phyloP scores from a whole-genome alignment of 2,113 vertebrate genomes.

The Spermophilus dauricus region DNA sequence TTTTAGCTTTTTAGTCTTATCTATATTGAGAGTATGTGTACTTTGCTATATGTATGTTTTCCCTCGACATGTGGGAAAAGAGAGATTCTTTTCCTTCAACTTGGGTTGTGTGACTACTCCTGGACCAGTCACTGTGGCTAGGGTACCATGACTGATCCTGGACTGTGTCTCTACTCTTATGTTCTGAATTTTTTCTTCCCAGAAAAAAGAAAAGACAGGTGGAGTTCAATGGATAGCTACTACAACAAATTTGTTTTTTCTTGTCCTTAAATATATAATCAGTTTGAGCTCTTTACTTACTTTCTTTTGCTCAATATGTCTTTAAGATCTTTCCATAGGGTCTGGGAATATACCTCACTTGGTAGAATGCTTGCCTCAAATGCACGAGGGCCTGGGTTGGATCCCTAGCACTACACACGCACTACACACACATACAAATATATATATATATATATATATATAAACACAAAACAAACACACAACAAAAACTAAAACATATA shows the following conservation, averaged over 20 bases:
- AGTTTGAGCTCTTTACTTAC: neutral
- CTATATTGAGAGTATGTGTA: neutral
- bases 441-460: too few relatives aligned
- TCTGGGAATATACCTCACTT: too few relatives aligned
- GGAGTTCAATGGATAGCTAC: neutral
- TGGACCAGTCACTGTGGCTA: neutral
- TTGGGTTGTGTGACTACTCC: accelerated
- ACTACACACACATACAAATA: too few relatives aligned
- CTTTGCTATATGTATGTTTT: too few relatives aligned
- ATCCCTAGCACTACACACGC: too few relatives aligned
- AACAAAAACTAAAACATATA: too few relatives aligned
- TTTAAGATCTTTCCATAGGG: too few relatives aligned
- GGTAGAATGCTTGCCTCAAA: too few relatives aligned
- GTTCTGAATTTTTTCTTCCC: neutral
- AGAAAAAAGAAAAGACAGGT: too few relatives aligned
- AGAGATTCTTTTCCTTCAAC: neutral
- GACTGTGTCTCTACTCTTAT: neutral
- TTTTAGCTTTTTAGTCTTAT: too few relatives aligned
- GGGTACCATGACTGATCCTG: neutral
- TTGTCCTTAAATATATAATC: neutral
- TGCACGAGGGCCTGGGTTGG: too few relatives aligned
- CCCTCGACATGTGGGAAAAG: neutral
- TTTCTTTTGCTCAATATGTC: neutral
- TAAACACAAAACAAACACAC: too few relatives aligned
- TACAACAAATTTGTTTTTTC: neutral